Evolutionary conservation across 2,797 vertebrate genomes (phyloP), one percentile per base, ranked within the genome.

Genomic region (Cossypha dichroa): DNA sequence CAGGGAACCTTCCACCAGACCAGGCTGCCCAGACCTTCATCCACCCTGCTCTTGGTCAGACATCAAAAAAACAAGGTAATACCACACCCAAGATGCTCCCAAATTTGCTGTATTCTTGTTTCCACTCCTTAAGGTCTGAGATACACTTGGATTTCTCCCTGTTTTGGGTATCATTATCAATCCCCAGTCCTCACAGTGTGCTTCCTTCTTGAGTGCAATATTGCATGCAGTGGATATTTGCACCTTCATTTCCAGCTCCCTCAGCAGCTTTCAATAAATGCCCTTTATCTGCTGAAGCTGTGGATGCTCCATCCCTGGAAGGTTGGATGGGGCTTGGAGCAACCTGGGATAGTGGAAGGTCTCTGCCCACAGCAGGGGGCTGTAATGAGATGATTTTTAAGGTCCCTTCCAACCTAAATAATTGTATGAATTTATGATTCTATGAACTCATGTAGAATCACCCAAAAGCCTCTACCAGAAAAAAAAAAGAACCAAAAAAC

Each of bases 191-290:
- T 45, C 60, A 34, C 6, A 52, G 10, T 29, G 46, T n/a, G 18
- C 15, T 60, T 60, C 55, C 5, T 23, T 38, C 10, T 22, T 13
- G 33, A 60, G 11, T n/a, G 7, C 34, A 31, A 9, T 29, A 9
- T 64, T 74, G 14, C 40, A 34, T 15, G 2, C 0, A 0, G 45
- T 5, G 22, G 28, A 75, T 31, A 7, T 55, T 51, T 38, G 5
- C 26, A 48, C 4, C 16, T 74, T 49, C 25, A 31, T 77, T 80
- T 78, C 45, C 18, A 28, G 10, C 11, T 83, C 19, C 15, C 10
- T 40, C 26, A 28, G 8, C 5, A 6, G 10, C 28, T 81, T 67
- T 78, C 29, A 64, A 21, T 33, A 3, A 2, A 17, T 4, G 3
- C 6, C 22, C 23, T 77, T 54, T 15, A 55, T 18, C 33, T 54